Percentiles rank a stretch among this genome's conserved stretches.
Conservation (phyloP, 2,113 vertebrate genomes). For the Clarias gariepinus region DNA sequence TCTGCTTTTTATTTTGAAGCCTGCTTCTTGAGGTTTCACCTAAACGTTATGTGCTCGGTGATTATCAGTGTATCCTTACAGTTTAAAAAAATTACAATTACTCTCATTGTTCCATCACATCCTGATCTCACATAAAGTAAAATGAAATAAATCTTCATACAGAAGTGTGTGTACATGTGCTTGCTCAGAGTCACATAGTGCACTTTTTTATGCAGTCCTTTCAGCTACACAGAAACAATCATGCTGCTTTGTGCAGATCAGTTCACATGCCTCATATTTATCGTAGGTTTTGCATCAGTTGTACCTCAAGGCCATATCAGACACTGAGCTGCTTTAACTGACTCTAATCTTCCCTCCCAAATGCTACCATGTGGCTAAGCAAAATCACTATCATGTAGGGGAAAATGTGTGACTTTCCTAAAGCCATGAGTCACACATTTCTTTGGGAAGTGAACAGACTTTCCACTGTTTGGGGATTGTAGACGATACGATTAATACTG, state of each 20-base stretch:
- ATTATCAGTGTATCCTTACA: neutral
- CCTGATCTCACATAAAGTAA: neutral
- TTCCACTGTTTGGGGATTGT: neutral
- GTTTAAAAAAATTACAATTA: neutral
- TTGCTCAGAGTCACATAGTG: neutral
- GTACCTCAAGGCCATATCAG: neutral
- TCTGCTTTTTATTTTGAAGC: neutral
- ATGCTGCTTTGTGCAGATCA: neutral
- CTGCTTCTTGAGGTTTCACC: neutral
- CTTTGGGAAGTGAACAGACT: neutral
- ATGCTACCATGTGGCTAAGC: neutral
- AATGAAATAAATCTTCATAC: neutral
- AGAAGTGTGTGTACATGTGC: slow-evolving; percentile 7
- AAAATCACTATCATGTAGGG: neutral
- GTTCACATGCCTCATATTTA: neutral
- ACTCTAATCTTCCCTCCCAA: neutral
- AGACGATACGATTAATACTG: neutral
- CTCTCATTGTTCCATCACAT: neutral
- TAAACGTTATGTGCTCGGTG: neutral
- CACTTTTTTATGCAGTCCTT: neutral
- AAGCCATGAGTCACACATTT: slow-evolving; percentile 13
- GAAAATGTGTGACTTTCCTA: neutral
- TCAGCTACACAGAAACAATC: slow-evolving; percentile 15
- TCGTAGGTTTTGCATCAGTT: neutral
- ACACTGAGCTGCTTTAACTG: slow-evolving; percentile 22